A percentile compares a stretch with the other conserved stretches of the same genome.
phyloP scores from a whole-genome alignment of 2,113 vertebrate species.

The Melanocharis versteri region DNA sequence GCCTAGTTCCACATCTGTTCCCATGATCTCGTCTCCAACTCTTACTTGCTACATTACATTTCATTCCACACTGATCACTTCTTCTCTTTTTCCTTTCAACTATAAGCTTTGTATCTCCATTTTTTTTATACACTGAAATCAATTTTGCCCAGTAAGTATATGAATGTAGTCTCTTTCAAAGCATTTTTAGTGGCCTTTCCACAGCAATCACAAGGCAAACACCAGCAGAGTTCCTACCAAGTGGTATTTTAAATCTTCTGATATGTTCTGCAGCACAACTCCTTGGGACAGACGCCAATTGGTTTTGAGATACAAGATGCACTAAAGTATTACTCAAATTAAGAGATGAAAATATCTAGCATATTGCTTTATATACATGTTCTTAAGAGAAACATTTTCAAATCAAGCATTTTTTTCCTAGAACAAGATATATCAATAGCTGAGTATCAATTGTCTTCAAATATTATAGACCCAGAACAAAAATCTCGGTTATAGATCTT shows the following conservation, averaged over 20 bases:
- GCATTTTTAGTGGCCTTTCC: background rate
- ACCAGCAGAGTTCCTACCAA: background rate
- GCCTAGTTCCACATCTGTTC: background rate
- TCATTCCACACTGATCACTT: background rate
- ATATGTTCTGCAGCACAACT: background rate
- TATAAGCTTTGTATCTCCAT: background rate
- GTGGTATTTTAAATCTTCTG: background rate
- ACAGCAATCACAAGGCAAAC: background rate
- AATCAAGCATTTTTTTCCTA: background rate
- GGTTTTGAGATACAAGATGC: background rate
- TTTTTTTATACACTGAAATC: background rate
- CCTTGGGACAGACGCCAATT: fast-evolving
- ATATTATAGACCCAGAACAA: background rate
- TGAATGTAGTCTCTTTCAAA: background rate
- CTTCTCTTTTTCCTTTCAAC: background rate
- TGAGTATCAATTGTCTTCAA: background rate
- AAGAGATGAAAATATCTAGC: background rate
- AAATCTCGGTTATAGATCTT: background rate
- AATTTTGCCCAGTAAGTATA: background rate
- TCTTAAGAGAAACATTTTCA: background rate
- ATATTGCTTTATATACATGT: background rate
- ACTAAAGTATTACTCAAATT: background rate
- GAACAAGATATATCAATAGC: background rate
- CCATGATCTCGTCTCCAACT: background rate
- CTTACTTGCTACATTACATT: background rate